Conservation (phyloP, 2,113 vertebrate species). For the Poecilia latipinna region DNA sequence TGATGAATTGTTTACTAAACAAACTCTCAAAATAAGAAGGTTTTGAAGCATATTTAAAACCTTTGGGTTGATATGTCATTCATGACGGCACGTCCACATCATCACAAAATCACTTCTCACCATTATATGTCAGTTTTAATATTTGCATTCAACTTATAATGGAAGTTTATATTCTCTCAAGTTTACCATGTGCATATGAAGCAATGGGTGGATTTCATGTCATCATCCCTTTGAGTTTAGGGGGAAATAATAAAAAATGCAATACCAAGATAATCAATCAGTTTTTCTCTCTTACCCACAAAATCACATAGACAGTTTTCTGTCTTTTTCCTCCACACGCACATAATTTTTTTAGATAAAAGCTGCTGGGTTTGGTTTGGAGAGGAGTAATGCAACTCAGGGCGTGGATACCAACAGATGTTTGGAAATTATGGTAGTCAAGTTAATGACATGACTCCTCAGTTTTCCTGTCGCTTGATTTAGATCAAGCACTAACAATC, state of each 20-base stretch:
- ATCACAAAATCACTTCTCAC: background rate
- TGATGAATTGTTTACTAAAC: background rate
- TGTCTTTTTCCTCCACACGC: conserved; percentile 24
- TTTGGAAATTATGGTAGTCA: conserved; percentile 55
- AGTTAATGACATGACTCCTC: conserved; percentile 52
- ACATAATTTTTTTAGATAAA: conserved; percentile 45
- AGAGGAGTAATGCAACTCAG: conserved; percentile 23
- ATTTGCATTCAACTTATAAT: background rate
- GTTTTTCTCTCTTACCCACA: conserved; percentile 31
- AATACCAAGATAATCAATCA: conserved; percentile 16
- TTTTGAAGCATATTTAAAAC: background rate
- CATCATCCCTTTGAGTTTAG: conserved; percentile 22
- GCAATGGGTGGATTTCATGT: background rate
- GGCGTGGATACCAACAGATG: conserved; percentile 52
- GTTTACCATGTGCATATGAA: background rate
- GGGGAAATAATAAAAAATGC: conserved; percentile 34
- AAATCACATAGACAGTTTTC: conserved; percentile 19
- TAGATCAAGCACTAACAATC: conserved; percentile 23
- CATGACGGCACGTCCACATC: background rate
- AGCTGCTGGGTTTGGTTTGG: conserved; percentile 50
- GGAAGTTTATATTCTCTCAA: background rate
- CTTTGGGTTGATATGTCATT: background rate
- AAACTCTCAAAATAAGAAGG: background rate
- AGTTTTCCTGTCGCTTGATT: conserved; percentile 33
- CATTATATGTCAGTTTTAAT: background rate